These are phyloP conservation scores for Diplolepis rosae DNA, from an alignment of 2,888 invertebrate species.

Conservation along the genomic window DNA sequence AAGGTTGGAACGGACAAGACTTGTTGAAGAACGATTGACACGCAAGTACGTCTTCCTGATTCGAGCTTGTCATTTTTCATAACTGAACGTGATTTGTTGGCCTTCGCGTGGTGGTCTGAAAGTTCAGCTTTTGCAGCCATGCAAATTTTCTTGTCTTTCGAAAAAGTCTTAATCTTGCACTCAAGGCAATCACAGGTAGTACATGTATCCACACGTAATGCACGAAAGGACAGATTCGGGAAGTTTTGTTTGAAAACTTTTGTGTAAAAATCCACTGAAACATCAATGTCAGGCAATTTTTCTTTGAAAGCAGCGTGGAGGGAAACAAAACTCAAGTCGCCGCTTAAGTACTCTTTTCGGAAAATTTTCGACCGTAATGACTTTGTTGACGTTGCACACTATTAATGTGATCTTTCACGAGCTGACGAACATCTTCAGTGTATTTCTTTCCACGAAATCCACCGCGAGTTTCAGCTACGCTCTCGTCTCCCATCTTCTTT, in stretches of 20 bases:
- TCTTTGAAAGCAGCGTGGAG: not conserved
- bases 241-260: not conserved
- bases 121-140: no score
- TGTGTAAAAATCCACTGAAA: not conserved
- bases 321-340: not conserved
- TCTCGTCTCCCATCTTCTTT: not conserved
- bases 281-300: not conserved
- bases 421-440: not conserved
- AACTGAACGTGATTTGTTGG: no score
- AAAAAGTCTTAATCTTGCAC: no score
- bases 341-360: not conserved
- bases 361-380: not conserved
- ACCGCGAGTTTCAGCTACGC: not conserved
- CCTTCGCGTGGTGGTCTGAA: no score
- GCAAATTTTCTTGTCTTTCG: no score
- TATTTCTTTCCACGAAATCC: not conserved
- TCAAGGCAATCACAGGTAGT: no score
- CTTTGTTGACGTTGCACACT: not conserved
- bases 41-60: no score
- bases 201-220: not conserved
- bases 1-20: no score
- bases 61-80: no score
- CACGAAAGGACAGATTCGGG: not conserved
- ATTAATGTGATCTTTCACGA: not conserved
- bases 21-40: no score